phyloP scores from a whole-genome alignment of 2,113 vertebrate genomes.

The Lates calcarifer region DNA sequence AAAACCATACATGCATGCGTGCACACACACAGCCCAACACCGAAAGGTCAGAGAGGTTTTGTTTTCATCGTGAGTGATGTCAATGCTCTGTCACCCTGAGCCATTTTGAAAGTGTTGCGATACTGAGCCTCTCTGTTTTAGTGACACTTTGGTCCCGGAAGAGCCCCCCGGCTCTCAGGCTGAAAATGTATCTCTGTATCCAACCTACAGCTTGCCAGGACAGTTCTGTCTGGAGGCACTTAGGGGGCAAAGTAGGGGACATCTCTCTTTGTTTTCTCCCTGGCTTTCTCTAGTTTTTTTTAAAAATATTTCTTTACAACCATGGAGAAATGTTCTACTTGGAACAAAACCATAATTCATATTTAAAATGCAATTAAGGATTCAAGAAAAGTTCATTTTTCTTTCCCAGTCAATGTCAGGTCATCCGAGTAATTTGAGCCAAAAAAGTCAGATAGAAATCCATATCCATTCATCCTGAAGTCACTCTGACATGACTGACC shows the following conservation, averaged over 20 bases:
- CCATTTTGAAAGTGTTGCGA: conserved; percentile 69
- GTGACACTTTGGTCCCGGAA: conserved; percentile 69
- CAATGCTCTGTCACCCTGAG: conserved; percentile 66
- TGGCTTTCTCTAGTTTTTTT: conserved; percentile 3
- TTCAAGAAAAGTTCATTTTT: not conserved
- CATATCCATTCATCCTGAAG: not conserved
- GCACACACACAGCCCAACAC: conserved; percentile 24
- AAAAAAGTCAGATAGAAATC: not conserved
- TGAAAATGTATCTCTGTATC: conserved; percentile 69
- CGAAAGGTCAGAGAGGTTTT: conserved; percentile 70
- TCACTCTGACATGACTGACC: not conserved
- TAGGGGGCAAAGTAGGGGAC: conserved; percentile 24
- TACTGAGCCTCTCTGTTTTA: conserved; percentile 70
- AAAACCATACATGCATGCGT: conserved; percentile 17
- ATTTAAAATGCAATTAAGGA: not conserved
- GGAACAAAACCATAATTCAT: not conserved
- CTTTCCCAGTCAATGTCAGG: not conserved
- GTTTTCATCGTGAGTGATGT: conserved; percentile 71
- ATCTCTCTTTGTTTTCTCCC: conserved; percentile 12
- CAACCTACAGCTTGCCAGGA: conserved; percentile 56
- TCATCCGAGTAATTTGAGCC: not conserved
- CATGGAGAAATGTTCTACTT: conserved; percentile 2
- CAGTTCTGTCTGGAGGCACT: conserved; percentile 62
- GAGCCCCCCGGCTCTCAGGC: conserved; percentile 55
- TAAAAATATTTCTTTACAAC: not conserved